phyloP scores from a whole-genome alignment of 2,888 invertebrate species.

The Alviniconcha strummeri region DNA sequence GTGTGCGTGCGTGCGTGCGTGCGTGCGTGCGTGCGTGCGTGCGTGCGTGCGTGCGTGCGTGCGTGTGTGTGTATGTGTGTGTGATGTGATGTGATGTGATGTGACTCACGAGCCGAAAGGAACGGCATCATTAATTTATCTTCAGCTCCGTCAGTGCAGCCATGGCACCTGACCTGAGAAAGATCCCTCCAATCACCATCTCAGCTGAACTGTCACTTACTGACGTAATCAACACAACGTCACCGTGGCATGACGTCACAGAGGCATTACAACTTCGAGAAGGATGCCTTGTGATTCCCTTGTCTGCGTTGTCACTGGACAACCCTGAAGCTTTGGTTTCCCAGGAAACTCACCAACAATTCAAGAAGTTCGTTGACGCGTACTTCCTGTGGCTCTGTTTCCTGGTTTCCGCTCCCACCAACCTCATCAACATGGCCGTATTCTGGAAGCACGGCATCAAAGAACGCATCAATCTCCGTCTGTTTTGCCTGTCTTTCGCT shows the following conservation, averaged over 20 bases:
- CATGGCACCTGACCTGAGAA: too few species aligned
- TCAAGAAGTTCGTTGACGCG: not conserved
- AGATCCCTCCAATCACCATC: too few species aligned
- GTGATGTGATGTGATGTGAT: too few species aligned
- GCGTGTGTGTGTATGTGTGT: too few species aligned
- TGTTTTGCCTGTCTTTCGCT: constrained; percentile 4
- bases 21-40: too few species aligned
- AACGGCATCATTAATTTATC: too few species aligned
- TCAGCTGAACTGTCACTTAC: too few species aligned
- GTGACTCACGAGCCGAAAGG: too few species aligned
- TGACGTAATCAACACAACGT: not conserved
- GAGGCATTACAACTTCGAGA: not conserved
- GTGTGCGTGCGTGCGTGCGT: too few species aligned
- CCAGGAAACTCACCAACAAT: not conserved
- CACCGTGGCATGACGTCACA: not conserved
- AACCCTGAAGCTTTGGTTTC: not conserved
- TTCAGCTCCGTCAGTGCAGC: too few species aligned
- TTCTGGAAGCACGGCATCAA: not conserved
- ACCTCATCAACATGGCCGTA: constrained; percentile 9
- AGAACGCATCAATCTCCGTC: constrained; percentile 11
- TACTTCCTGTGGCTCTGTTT: constrained; percentile 1
- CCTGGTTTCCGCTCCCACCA: constrained; percentile 7
- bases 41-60: too few species aligned
- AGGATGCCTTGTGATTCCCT: not conserved
- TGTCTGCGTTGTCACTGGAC: not conserved